Percentiles rank a stretch among this genome's conserved stretches.
phyloP scores from a whole-genome alignment of 1,140 invertebrate genomes.

The Drosophila ananassae region DNA sequence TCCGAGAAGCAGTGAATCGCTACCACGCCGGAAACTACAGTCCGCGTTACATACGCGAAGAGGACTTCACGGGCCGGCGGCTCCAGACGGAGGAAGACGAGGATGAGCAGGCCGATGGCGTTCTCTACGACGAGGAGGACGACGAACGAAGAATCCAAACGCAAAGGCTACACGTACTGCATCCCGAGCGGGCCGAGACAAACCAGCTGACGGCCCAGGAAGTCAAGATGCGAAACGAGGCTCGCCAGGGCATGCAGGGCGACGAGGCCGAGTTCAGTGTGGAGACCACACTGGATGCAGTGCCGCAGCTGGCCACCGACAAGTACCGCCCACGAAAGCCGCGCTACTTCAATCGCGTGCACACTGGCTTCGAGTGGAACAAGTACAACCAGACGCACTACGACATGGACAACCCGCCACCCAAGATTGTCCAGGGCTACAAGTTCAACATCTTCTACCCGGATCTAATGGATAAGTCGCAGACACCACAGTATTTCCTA shows the following conservation, averaged over 20 bases:
- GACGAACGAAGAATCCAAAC: slow-evolving; percentile 59
- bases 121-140: slow-evolving; percentile 81
- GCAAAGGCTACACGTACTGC: slow-evolving; percentile 49
- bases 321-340: slow-evolving; percentile 99
- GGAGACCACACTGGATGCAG: slow-evolving; percentile 93
- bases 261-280: slow-evolving; percentile 97
- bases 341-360: slow-evolving; percentile 98
- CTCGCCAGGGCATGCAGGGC: slow-evolving; percentile 93
- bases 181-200: slow-evolving; percentile 54
- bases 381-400: slow-evolving; percentile 99
- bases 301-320: slow-evolving; percentile 98
- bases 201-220: slow-evolving; percentile 85
- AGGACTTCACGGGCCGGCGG: slow-evolving; percentile 53
- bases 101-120: slow-evolving; percentile 92
- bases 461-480: slow-evolving; percentile 97
- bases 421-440: slow-evolving; percentile 99
- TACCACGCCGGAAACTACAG: slow-evolving; percentile 94
- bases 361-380: slow-evolving; percentile 99
- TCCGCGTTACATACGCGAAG: slow-evolving; percentile 88
- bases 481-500: slow-evolving; percentile 97
- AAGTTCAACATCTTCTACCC: slow-evolving; percentile 99
- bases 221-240: slow-evolving; percentile 89
- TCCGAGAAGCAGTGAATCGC: slow-evolving; percentile 86
- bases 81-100: slow-evolving; percentile 63
- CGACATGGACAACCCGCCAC: slow-evolving; percentile 99